phyloP scores from a whole-genome alignment of 2,113 vertebrate species.

The Syngnathus floridae region DNA sequence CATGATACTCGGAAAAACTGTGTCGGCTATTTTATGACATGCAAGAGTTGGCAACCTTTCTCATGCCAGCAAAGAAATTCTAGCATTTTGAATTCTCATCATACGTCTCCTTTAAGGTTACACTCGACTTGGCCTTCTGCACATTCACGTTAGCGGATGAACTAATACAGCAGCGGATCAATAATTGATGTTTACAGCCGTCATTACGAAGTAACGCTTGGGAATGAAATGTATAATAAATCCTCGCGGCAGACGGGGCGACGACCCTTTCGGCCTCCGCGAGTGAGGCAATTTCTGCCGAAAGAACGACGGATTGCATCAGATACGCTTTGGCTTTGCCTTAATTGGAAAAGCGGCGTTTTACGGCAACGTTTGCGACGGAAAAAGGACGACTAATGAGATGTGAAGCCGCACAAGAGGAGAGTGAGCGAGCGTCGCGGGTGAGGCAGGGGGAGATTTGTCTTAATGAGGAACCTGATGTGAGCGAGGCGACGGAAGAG shows the following conservation, averaged over 20 bases:
- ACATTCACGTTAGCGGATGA: background rate
- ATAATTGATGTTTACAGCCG: background rate
- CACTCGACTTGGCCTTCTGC: background rate
- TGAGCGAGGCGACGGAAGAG: slow-evolving; percentile 8
- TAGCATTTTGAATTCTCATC: background rate
- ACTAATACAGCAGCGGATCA: background rate
- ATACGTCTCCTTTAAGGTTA: background rate
- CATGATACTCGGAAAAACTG: slow-evolving; percentile 23
- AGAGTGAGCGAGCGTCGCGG: slow-evolving; percentile 13
- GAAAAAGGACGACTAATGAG: slow-evolving; percentile 26
- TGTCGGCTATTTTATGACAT: background rate
- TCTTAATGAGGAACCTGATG: slow-evolving; percentile 24
- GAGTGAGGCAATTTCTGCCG: background rate
- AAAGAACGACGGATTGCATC: background rate
- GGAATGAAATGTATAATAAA: background rate
- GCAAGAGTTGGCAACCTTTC: background rate
- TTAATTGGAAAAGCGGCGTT: slow-evolving; percentile 11
- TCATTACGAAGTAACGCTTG: background rate
- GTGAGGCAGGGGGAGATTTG: slow-evolving; percentile 30
- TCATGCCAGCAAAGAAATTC: background rate
- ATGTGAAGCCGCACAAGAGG: slow-evolving; percentile 14
- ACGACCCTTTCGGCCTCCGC: background rate
- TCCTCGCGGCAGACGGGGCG: background rate
- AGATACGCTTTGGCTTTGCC: slow-evolving; percentile 2
- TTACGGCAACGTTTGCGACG: slow-evolving; percentile 3